Conservation (phyloP, 2,797 vertebrate genomes). For the Smutsia temminckii region DNA sequence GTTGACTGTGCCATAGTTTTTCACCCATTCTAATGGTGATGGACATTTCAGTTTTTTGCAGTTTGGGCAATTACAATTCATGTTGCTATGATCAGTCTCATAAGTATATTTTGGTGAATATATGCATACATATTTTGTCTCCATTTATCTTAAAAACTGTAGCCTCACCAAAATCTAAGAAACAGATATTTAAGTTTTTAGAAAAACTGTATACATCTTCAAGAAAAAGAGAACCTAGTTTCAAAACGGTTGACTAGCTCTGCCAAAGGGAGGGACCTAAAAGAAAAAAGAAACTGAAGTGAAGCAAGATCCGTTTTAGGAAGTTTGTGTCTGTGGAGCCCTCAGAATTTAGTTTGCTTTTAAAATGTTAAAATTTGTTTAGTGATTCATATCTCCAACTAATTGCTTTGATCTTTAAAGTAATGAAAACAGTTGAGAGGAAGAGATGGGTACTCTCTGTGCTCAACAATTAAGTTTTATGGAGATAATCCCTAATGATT, state of each 20-base stretch:
- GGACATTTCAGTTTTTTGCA: background rate
- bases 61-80: background rate
- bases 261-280: background rate
- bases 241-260: background rate
- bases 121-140: background rate
- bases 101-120: background rate
- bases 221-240: background rate
- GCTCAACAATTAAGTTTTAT: background rate
- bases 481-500: background rate
- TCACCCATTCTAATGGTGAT: background rate
- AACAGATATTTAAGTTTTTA: background rate
- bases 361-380: conserved; percentile 47
- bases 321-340: background rate
- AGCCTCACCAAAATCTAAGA: background rate
- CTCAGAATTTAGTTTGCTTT: conserved; percentile 41
- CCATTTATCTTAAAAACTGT: background rate
- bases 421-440: conserved; percentile 36
- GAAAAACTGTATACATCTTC: background rate
- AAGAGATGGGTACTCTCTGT: background rate
- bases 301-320: background rate
- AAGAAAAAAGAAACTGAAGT: background rate
- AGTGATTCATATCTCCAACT: conserved; percentile 53
- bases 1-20: background rate
- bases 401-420: conserved; percentile 67
- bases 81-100: background rate